A percentile compares a stretch with the other conserved stretches of the same genome.
Evolutionary conservation across 1,140 invertebrate genomes (phyloP).

Genomic region (Drosophila ananassae): DNA sequence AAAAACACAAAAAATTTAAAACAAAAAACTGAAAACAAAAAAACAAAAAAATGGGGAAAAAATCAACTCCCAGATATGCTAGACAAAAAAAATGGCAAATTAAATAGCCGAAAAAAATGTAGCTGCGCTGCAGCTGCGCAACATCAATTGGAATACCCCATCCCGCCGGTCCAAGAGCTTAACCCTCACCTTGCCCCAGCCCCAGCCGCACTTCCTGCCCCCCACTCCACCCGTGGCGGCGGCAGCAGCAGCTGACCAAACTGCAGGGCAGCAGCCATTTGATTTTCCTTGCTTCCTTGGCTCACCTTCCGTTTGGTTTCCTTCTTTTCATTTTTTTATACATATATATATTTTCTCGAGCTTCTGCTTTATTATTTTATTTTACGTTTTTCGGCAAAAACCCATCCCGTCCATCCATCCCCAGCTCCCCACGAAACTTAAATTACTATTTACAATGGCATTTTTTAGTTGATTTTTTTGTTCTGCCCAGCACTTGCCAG

Average conservation of each 20-base stretch:
- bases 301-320: constrained; percentile 73
- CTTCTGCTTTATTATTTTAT: constrained; percentile 35
- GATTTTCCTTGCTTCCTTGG: constrained; percentile 74
- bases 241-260: constrained; percentile 5
- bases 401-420: constrained; percentile 4
- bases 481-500: constrained; percentile 35
- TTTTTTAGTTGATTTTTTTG: constrained; percentile 50
- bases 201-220: neutral
- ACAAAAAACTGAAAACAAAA: constrained; percentile 13
- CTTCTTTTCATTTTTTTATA: neutral
- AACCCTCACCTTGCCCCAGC: constrained; percentile 32
- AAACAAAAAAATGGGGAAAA: constrained; percentile 18
- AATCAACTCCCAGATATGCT: constrained; percentile 62
- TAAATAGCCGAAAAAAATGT: constrained; percentile 78
- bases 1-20: constrained; percentile 17
- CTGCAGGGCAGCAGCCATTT: constrained; percentile 52
- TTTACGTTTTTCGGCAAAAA: constrained; percentile 60
- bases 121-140: constrained; percentile 40
- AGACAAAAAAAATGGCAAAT: constrained; percentile 76
- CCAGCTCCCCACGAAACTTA: constrained; percentile 60
- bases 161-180: constrained; percentile 23
- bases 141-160: constrained; percentile 44
- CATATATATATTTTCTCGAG: constrained; percentile 15
- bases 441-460: constrained; percentile 80
- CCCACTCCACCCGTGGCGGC: neutral